A percentile compares a stretch with the other conserved stretches of the same genome.
These are phyloP conservation scores for Leptinotarsa tumamoca DNA, from an alignment of 2,888 invertebrate genomes.

Conservation along the genomic window DNA sequence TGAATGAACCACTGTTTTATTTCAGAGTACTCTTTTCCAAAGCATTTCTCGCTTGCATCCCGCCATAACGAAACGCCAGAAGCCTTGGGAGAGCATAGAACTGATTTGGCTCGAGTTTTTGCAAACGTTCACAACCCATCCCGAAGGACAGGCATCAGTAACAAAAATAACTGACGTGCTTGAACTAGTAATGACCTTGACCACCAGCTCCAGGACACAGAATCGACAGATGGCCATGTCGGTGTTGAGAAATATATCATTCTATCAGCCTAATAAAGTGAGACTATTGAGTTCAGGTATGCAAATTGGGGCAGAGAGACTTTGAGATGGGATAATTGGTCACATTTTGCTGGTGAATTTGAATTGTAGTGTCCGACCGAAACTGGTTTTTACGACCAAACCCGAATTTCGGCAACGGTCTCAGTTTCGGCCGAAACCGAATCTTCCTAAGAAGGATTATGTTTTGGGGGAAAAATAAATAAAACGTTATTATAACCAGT, in stretches of 20 bases:
- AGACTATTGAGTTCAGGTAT: constrained; percentile 69
- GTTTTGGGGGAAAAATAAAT: too few relatives aligned
- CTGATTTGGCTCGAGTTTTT: constrained; percentile 69
- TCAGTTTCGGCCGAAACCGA: too few relatives aligned
- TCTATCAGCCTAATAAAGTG: constrained; percentile 69
- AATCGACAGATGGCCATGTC: constrained; percentile 65
- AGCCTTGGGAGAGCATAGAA: constrained; percentile 70
- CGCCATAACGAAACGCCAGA: constrained; percentile 67
- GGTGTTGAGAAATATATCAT: constrained; percentile 70
- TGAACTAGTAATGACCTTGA: constrained; percentile 61
- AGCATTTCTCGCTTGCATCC: constrained; percentile 69
- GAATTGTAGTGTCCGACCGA: too few relatives aligned
- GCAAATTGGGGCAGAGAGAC: constrained; percentile 25
- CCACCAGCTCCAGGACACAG: constrained; percentile 52
- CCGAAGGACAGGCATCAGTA: constrained; percentile 70
- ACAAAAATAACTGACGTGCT: constrained; percentile 66
- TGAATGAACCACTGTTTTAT: not conserved
- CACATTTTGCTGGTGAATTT: too few relatives aligned
- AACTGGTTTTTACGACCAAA: too few relatives aligned
- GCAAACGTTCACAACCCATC: constrained; percentile 67
- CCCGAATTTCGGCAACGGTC: too few relatives aligned
- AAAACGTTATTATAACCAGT: too few relatives aligned
- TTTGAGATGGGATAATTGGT: too few relatives aligned
- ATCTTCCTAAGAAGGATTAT: too few relatives aligned
- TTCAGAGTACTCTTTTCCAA: constrained; percentile 68